Evolutionary conservation across 2,888 invertebrate species (phyloP).

Genomic region (Mechanitis messenoides): DNA sequence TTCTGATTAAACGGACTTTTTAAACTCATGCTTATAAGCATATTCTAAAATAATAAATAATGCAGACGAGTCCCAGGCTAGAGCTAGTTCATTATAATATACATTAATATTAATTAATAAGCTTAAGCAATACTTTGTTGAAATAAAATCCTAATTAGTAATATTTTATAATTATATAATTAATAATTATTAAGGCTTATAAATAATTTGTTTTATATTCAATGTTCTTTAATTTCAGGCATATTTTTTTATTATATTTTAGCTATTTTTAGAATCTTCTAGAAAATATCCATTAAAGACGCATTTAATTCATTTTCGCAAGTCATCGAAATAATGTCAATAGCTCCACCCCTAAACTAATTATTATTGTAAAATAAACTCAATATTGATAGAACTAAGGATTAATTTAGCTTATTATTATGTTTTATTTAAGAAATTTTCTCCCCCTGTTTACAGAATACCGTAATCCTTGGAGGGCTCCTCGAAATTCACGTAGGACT

Average conservation of each 20-base stretch:
- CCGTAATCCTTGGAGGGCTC: constrained; percentile 40
- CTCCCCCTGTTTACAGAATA: constrained; percentile 52
- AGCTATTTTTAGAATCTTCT: neutral
- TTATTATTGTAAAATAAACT: constrained; percentile 29
- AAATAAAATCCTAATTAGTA: too few relatives aligned
- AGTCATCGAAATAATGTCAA: constrained; percentile 61
- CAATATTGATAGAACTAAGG: constrained; percentile 26
- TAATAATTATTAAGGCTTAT: too few relatives aligned
- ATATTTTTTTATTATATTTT: neutral
- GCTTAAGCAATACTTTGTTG: too few relatives aligned
- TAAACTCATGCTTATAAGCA: too few relatives aligned
- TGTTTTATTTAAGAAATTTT: constrained; percentile 36
- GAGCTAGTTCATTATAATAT: too few relatives aligned
- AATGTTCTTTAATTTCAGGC: too few relatives aligned
- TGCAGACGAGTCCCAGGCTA: too few relatives aligned
- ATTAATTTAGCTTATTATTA: constrained; percentile 29
- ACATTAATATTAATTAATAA: too few relatives aligned
- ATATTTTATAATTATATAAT: too few relatives aligned
- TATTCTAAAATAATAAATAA: too few relatives aligned
- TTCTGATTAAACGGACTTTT: too few relatives aligned
- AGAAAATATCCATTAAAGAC: constrained; percentile 5
- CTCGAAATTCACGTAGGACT: constrained; percentile 36
- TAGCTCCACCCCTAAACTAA: constrained; percentile 38
- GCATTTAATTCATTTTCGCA: constrained; percentile 47
- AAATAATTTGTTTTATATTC: too few relatives aligned